Evolutionary conservation across 2,113 vertebrate species (phyloP), one percentile per base, ranked within the genome.

Genomic region (Formicarius rufipectus): DNA sequence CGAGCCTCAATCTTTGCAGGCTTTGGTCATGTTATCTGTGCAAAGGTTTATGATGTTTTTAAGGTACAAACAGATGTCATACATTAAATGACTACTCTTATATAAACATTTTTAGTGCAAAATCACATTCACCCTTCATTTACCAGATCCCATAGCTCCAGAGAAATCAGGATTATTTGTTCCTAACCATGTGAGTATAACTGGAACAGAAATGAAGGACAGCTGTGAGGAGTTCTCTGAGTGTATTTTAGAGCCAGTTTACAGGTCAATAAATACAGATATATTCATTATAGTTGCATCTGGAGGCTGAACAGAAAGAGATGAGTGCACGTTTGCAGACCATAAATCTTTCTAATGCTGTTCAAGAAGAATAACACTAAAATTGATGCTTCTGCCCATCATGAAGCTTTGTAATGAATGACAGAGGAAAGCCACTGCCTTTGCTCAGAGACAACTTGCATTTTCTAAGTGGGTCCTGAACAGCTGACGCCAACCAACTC

Each of bases 91-190:
- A 24, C 44, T 82, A 11, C 44, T 83, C 75, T 50, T 59, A 71
- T 55, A 78, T 27, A 67, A 39, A 58, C 23, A n/a, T 79, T 35
- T 33, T 58, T 49, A 22, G 45, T 81, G 66, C 2, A 24, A 87
- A 93, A 84, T 78, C 52, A 35, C 33, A 18, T 75, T 87, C 81
- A 67, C 6, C 9, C 47, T 84, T 93, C 68, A 52, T 59, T 89
- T 91, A 53, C 31, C 66, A 67, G 47, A 63, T 78, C 39, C 23
- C 45, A 58, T 27, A 62, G 25, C 59, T 84, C 73, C 56, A 44
- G 89, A 94, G 93, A 84, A 91, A 93, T 78, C 42, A 74, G 77
- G 60, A 71, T 21, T 33, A 4, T 91, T 89, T 81, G 66, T 85
- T 68, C 69, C 52, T 33, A 89, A 87, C 35, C 35, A 72, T 3